Conservation (phyloP, 2,797 vertebrate genomes). For the Martes flavigula region DNA sequence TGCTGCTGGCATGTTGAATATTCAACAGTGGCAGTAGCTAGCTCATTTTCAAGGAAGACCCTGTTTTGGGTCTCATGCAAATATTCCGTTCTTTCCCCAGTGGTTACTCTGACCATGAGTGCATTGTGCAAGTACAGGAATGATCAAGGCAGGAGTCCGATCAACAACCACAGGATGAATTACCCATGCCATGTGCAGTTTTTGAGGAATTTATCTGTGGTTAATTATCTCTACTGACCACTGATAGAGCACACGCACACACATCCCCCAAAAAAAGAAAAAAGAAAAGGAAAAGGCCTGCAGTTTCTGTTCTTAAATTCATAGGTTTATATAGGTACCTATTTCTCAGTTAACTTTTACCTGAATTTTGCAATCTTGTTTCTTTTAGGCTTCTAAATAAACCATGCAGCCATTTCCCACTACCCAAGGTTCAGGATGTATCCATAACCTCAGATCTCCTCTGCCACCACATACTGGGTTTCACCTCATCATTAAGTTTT, state of each 20-base stretch:
- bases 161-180: background rate
- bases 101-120: background rate
- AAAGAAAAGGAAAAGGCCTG: background rate
- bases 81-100: background rate
- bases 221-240: background rate
- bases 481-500: background rate
- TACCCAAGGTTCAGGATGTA: accelerated
- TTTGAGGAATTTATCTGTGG: background rate
- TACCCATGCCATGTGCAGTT: background rate
- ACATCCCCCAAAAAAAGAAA: background rate
- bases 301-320: background rate
- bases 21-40: background rate
- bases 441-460: background rate
- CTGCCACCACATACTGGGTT: background rate
- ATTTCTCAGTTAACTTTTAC: background rate
- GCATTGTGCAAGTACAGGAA: no score
- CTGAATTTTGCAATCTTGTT: background rate
- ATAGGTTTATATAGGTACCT: background rate
- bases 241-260: background rate
- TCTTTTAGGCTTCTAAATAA: background rate
- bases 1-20: background rate
- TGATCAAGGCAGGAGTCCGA: background rate
- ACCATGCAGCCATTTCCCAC: background rate
- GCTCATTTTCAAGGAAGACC: background rate
- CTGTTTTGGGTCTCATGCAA: background rate